Conservation (phyloP, 2,113 vertebrate genomes). For the Anarhynchus alexandrinus region DNA sequence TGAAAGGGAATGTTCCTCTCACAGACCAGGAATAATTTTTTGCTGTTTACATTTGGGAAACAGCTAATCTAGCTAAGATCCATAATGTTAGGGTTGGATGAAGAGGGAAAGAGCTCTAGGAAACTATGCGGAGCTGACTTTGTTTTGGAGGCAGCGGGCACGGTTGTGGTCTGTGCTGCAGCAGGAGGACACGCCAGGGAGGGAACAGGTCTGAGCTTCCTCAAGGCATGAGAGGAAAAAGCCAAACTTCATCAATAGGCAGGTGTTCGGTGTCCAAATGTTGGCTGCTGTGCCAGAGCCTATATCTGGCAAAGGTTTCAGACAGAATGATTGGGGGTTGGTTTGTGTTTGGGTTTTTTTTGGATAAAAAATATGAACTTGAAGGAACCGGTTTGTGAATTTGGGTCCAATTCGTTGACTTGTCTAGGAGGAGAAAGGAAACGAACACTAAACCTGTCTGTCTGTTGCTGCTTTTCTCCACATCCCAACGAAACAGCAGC, state of each 20-base stretch:
- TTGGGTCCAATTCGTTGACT: not conserved
- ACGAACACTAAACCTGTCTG: fast-evolving
- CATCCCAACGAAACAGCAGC: not conserved
- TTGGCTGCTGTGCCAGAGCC: not conserved
- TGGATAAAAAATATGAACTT: not conserved
- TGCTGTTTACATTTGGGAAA: not conserved
- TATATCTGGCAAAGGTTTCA: not conserved
- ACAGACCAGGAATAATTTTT: not conserved
- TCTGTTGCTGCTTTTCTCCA: not conserved
- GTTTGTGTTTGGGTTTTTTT: fast-evolving
- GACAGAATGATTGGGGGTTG: not conserved
- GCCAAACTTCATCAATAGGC: not conserved
- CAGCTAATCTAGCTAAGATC: not conserved
- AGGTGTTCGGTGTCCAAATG: not conserved
- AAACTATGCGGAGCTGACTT: not conserved
- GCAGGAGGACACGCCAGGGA: not conserved
- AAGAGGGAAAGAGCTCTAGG: not conserved
- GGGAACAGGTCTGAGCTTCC: not conserved
- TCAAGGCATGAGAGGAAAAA: not conserved
- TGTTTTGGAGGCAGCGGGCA: not conserved
- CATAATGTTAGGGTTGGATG: not conserved
- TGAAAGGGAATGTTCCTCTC: not conserved
- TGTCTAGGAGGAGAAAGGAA: not conserved
- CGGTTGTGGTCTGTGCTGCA: not conserved
- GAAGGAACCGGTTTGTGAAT: not conserved